Base-by-base conservation (phyloP, 2,113 vertebrate species). In the Brachionichthys hirsutus region DNA sequence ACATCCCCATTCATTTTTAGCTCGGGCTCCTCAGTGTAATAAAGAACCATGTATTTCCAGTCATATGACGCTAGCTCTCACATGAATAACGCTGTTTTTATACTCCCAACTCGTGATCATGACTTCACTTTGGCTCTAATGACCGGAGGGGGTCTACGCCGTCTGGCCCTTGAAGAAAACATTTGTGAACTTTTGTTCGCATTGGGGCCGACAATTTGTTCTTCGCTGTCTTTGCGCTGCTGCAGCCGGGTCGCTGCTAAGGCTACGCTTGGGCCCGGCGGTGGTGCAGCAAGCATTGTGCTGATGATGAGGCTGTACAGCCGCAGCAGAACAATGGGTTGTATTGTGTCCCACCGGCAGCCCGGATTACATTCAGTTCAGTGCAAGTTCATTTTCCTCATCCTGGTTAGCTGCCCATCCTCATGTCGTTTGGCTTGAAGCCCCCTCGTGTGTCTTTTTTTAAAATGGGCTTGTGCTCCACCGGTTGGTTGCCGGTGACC, bases 321-420 rank as follows among this genome's bases (percentile, higher is more conserved):
- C 69, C 30, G 18, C 46, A 22, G 59, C 44, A 58, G 56, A 22
- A 91, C 85, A 91, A 88, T 86, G 68, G 81, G 16, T 59, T 43
- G 67, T 65, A 84, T 90, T 91, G 89, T 91, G 65, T 78, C 68
- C 71, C 71, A 67, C 43, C 34, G 65, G 66, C 62, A 61, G 67
- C 58, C 70, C 66, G 67, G 85, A 90, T 88, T 76, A 63, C 81
- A 79, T 89, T 87, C 74, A 78, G 73, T 88, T 82, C 84, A 73
- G 56, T 73, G 61, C 17, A 41, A 84, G 83, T 83, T 85, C 62
- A 81, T 80, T 88, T 85, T 76, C 87, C 82, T 66, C 71, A 65
- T 85, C 47, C 52, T n/a, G n/a, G n/a, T n/a, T n/a, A 40, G 42
- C 54, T 46, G 43, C 14, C 51, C 48, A 41, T 11, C 42, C 18